These are phyloP conservation scores for Spermophilus dauricus DNA, from an alignment of 2,113 vertebrate species.

Conservation along the genomic window DNA sequence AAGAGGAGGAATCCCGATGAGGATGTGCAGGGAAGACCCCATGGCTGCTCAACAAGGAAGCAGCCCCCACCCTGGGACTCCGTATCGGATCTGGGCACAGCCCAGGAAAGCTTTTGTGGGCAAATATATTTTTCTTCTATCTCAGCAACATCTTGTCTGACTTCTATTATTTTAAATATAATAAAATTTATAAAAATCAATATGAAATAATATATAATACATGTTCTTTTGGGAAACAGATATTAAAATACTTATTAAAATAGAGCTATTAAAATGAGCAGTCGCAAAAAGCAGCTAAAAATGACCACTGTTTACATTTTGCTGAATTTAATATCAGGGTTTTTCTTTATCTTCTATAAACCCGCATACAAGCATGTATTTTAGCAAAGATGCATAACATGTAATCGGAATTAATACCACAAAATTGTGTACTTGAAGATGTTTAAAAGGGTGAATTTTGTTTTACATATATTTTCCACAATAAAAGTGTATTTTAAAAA, in stretches of 20 bases:
- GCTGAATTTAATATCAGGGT: background rate
- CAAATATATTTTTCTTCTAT: background rate
- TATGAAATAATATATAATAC: background rate
- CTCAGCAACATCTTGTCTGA: background rate
- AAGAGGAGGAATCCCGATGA: background rate
- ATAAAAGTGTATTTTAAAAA: background rate
- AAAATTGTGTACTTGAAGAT: background rate
- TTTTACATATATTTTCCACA: background rate
- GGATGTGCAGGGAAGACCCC: background rate
- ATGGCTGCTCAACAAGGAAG: background rate
- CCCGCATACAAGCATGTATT: background rate
- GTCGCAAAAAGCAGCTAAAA: background rate
- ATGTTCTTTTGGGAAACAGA: background rate
- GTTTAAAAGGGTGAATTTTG: background rate
- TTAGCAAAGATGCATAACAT: background rate
- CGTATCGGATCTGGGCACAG: background rate
- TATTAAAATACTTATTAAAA: background rate
- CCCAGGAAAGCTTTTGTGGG: background rate
- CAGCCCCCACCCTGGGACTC: accelerated
- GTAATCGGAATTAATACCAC: background rate
- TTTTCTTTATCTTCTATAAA: background rate
- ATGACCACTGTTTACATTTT: background rate
- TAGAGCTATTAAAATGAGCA: background rate
- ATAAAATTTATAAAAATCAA: background rate
- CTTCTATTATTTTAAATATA: background rate